A percentile compares a stretch with the other conserved stretches of the same genome.
Evolutionary conservation across 2,797 vertebrate species (phyloP).

Genomic region (Discoglossus pictus): DNA sequence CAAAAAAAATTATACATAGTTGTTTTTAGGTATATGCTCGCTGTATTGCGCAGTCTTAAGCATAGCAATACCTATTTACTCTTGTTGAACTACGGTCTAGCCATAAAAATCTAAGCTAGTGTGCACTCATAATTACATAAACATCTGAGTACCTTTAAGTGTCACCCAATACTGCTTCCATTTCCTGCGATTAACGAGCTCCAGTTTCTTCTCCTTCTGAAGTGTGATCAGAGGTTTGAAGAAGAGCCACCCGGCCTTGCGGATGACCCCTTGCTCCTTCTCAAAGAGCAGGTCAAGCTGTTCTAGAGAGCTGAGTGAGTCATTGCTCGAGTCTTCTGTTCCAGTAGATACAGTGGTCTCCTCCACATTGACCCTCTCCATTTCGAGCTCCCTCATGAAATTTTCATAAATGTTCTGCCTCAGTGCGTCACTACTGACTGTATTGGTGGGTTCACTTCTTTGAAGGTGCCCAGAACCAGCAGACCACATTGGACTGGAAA

Average conservation of each 20-base stretch:
- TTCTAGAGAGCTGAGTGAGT: slow-evolving; percentile 86
- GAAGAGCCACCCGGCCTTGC: slow-evolving; percentile 91
- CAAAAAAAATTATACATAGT: too few species aligned
- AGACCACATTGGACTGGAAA: slow-evolving; percentile 80
- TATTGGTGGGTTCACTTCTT: slow-evolving; percentile 72
- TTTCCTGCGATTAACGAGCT: slow-evolving; percentile 84
- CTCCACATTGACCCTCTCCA: slow-evolving; percentile 74
- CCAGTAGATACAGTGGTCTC: slow-evolving; percentile 77
- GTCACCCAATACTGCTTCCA: slow-evolving; percentile 97
- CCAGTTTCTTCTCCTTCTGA: slow-evolving; percentile 92
- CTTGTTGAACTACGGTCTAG: too few species aligned
- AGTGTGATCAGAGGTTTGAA: slow-evolving; percentile 89
- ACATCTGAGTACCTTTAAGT: slow-evolving; percentile 93
- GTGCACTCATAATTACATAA: too few species aligned
- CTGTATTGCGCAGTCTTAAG: too few species aligned
- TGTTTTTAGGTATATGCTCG: too few species aligned
- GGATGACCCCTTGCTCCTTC: slow-evolving; percentile 93
- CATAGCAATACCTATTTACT: too few species aligned
- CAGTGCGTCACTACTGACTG: slow-evolving; percentile 77
- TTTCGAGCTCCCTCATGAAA: slow-evolving; percentile 91
- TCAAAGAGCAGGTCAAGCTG: slow-evolving; percentile 89
- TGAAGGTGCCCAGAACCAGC: slow-evolving; percentile 76
- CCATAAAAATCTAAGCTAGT: too few species aligned
- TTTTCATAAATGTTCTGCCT: slow-evolving; percentile 93
- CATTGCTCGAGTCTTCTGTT: slow-evolving; percentile 84